Evolutionary conservation across 2,113 vertebrate genomes (phyloP), one percentile per base, ranked within the genome.

Genomic region (Pterocles orientalis): DNA sequence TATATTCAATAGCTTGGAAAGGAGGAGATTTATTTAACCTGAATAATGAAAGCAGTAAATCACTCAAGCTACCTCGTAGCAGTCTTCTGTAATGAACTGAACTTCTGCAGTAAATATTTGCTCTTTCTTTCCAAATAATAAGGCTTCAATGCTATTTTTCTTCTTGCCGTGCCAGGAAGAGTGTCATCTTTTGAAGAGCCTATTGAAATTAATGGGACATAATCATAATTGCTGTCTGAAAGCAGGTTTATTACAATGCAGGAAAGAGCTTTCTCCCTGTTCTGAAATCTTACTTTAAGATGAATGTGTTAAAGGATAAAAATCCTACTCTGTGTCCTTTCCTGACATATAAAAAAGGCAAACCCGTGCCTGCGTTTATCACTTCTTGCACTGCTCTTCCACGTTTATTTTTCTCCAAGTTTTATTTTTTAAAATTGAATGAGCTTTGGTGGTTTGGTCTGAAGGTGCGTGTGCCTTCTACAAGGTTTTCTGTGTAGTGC

Each of bases 21-120:
- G 95, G 96, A 95, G 91, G 96, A 96, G 94, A 96, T 92, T 93
- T 96, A 95, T 96, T 96, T 96, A 91, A 95, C 95, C 62, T 16
- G 73, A 94, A 79, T 89, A 95, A 87, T 95, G 94, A 97, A 96
- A 96, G 94, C 92, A 82, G 82, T 81, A 95, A 95, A 96, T 96
- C 96, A 94, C 91, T 96, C 92, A 89, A 18, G 66, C 95, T 94
- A 65, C 41, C 83, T 94, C 53, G 20, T 78, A 91, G 93, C 88
- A 75, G 80, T 18, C 88, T 93, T 79, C 73, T 80, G 77, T 9
- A 4, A 56, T 2, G 76, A 70, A 45, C 57, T 71, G n/a, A 57
- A 75, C 72, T 86, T 70, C 76, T 82, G 69, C 77, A 75, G 80
- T 65, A 96, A 94, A 93, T 84, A 89, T 76, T 79, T 93, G 76